phyloP scores from a whole-genome alignment of 1,140 invertebrate genomes.

The Orchestia grillus region DNA sequence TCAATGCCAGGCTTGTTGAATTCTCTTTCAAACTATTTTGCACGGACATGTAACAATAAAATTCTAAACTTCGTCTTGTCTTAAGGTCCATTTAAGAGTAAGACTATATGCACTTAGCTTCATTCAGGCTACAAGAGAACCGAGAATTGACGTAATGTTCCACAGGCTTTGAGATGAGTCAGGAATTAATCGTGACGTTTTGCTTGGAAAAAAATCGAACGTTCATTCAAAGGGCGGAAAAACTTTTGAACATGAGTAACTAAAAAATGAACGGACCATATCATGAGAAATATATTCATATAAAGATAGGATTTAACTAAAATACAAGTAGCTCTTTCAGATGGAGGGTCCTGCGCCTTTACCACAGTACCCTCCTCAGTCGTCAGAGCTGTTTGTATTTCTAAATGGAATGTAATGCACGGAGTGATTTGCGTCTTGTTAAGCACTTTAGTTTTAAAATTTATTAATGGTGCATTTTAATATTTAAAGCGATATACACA shows the following conservation, averaged over 20 bases:
- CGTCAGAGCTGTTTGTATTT: neutral
- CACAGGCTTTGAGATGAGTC: neutral
- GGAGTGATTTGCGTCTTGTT: neutral
- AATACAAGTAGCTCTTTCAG: neutral
- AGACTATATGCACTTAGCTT: neutral
- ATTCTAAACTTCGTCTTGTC: neutral
- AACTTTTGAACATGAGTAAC: neutral
- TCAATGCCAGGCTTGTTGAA: neutral
- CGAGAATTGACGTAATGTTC: neutral
- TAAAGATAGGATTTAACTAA: neutral
- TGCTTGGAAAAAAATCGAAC: neutral
- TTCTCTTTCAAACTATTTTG: neutral
- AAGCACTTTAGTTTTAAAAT: neutral
- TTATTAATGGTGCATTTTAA: neutral
- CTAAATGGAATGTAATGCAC: neutral
- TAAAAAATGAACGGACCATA: neutral
- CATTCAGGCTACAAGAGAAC: neutral
- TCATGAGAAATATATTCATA: neutral
- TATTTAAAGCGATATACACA: neutral
- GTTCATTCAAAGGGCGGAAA: neutral
- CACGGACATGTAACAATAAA: neutral
- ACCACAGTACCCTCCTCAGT: too few species aligned
- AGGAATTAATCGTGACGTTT: neutral
- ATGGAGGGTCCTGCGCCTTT: neutral
- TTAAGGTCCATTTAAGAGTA: neutral